These are phyloP conservation scores for Scaeva pyrastri DNA, from an alignment of 2,888 invertebrate genomes.

Conservation along the genomic window DNA sequence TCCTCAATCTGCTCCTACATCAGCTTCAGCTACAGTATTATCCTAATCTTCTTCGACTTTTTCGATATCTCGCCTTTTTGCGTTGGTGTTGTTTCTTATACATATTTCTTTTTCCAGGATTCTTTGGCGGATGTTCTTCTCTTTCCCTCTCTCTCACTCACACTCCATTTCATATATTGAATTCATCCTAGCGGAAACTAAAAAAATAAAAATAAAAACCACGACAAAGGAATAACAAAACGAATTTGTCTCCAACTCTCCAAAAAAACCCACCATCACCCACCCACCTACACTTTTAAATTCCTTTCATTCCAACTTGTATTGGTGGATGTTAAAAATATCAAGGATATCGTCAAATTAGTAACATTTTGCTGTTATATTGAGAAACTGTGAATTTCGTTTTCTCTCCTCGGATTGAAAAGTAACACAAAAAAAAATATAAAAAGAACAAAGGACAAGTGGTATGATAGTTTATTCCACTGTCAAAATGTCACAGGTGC, in stretches of 20 bases:
- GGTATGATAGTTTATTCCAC: conserved; percentile 51
- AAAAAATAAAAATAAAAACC: conserved; percentile 73
- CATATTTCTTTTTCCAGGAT: neutral
- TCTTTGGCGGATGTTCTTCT: conserved; percentile 4
- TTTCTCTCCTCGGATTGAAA: neutral
- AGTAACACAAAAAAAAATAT: neutral
- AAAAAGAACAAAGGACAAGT: neutral
- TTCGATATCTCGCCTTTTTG: neutral
- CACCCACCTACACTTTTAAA: conserved; percentile 50
- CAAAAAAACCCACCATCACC: conserved; percentile 36
- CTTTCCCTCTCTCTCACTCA: neutral
- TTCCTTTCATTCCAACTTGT: conserved; percentile 3
- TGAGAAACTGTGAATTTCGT: conserved; percentile 7
- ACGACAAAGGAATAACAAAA: conserved; percentile 66
- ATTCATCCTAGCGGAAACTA: conserved; percentile 52
- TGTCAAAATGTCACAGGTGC: conserved; percentile 66
- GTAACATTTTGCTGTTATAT: conserved; percentile 38
- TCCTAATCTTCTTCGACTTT: conserved; percentile 51
- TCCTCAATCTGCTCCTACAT: too few species aligned
- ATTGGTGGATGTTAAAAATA: conserved; percentile 22
- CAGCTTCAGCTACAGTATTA: too few species aligned
- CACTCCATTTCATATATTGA: conserved; percentile 24
- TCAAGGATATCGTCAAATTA: conserved; percentile 61
- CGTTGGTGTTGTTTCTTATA: neutral
- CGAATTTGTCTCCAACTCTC: conserved; percentile 67